Evolutionary conservation across 2,113 vertebrate species (phyloP), one percentile per base, ranked within the genome.

Genomic region (Stictonetta naevosa): DNA sequence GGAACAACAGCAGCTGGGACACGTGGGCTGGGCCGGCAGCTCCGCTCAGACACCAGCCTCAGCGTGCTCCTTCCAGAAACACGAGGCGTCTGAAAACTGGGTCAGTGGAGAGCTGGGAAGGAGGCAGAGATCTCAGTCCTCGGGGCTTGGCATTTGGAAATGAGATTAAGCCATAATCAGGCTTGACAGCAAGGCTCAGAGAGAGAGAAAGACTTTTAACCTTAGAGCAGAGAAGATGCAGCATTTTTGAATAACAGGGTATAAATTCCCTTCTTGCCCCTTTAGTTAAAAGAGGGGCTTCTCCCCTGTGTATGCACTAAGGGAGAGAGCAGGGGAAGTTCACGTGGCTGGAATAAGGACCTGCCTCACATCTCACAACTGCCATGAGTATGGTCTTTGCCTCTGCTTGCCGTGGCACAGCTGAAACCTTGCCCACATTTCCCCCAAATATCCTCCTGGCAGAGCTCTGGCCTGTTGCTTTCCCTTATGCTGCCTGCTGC

Each of bases 111-210:
- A 92, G 73, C 80, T 60, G 86, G 52, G 76, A 92, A 78, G 76
- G 73, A 83, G 84, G 74, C 78, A 71, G 63, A 86, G 64, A 62
- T 84, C 71, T 4, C 44, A 90, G 83, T 86, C 94, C 89, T 91
- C 50, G 5, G 13, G 87, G 87, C 63, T 67, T 86, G 90, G 94
- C 84, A 21, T 93, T 90, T 95, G 93, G 74, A 91, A 95, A 95
- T 88, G 85, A 77, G 88, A 94, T 95, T 93, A 95, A 92, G 85
- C 81, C 62, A 20, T 94, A 92, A 93, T 84, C 83, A 92, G 62
- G 48, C 60, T 69, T 79, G 92, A 77, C 92, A 94, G 92, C 66
- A 36, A 44, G 52, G 86, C 90, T 74, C 81, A 82, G 81, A 72
- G 89, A 92, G 75, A 78, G 44, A 52, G 60, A 50, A 34, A 52